Evolutionary conservation across 2,113 vertebrate species (phyloP), one percentile per base, ranked within the genome.

Genomic region (Rattus rattus): DNA sequence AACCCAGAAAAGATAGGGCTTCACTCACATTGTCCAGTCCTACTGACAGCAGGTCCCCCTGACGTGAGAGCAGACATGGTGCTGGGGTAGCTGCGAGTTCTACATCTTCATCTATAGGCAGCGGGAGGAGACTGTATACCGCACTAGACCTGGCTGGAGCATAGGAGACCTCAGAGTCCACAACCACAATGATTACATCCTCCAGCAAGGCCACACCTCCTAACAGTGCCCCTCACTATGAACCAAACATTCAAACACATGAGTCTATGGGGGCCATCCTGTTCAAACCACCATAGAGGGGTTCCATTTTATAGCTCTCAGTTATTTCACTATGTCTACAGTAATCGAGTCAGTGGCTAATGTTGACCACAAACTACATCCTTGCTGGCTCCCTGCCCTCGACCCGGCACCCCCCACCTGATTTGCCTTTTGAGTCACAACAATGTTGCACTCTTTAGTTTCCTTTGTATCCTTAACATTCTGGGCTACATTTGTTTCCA

Each of bases 41-140:
- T 1, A 0, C 54, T 11, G 28, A 39, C 80, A 61, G 61, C 4
- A 22, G 26, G 24, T 5, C 49, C 3, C 0, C 1, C 0, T 1
- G 7, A 39, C 14, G 20, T 75, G 30, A 30, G 43, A 22, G 72
- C 72, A 39, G 72, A 39, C 72, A 73, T 11, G n/a, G n/a, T 43
- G 9, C 72, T 43, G 72, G n/a, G 43, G 72, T 20, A 43, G n/a
- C 72, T 43, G 72, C 43, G 20, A 75, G 8, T 75, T 75, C 20
- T 75, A 43, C 72, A 75, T 43, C n/a, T 43, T 75, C n/a, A 75
- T 75, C n/a, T 39, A 30, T 19, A 39, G 70, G n/a, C 36, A 67
- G 67, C n/a, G 24, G 30, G 4, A 69, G 72, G n/a, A 73, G 72
- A 43, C n/a, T 12, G 20, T 43, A 4, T 43, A 9, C n/a, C n/a